Evolutionary conservation across 2,888 invertebrate genomes (phyloP).

Genomic region (Morpho helenor): DNA sequence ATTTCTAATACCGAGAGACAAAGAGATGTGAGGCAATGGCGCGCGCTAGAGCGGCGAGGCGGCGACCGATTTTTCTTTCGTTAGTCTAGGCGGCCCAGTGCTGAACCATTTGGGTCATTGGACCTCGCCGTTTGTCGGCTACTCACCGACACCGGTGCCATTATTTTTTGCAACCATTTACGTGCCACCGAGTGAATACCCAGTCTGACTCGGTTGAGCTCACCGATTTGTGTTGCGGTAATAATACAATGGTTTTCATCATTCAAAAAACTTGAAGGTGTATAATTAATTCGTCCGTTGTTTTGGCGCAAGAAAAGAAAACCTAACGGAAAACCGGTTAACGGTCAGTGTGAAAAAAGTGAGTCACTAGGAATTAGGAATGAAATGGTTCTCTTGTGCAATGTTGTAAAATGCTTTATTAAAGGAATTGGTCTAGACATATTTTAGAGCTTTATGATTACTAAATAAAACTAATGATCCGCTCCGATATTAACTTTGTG

Average conservation of each 20-base stretch:
- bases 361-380: slow-evolving; percentile 12
- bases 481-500: too few species aligned
- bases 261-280: slow-evolving; percentile 29
- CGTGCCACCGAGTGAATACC: slow-evolving; percentile 56
- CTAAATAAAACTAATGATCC: neutral
- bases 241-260: slow-evolving; percentile 22
- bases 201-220: slow-evolving; percentile 47
- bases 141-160: slow-evolving; percentile 44
- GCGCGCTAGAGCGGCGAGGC: slow-evolving; percentile 34
- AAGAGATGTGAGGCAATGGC: slow-evolving; percentile 28
- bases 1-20: slow-evolving; percentile 27
- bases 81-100: slow-evolving; percentile 62
- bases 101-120: slow-evolving; percentile 75
- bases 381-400: slow-evolving; percentile 8
- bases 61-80: slow-evolving; percentile 69
- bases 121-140: slow-evolving; percentile 70
- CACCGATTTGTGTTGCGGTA: slow-evolving; percentile 39
- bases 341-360: slow-evolving; percentile 17
- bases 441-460: neutral
- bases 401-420: slow-evolving; percentile 2
- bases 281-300: slow-evolving; percentile 22
- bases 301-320: slow-evolving; percentile 21
- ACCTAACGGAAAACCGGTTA: slow-evolving; percentile 26
- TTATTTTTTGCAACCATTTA: slow-evolving; percentile 37
- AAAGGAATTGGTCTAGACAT: neutral